phyloP scores from a whole-genome alignment of 2,888 invertebrate species.

The Drosophila siamana region DNA sequence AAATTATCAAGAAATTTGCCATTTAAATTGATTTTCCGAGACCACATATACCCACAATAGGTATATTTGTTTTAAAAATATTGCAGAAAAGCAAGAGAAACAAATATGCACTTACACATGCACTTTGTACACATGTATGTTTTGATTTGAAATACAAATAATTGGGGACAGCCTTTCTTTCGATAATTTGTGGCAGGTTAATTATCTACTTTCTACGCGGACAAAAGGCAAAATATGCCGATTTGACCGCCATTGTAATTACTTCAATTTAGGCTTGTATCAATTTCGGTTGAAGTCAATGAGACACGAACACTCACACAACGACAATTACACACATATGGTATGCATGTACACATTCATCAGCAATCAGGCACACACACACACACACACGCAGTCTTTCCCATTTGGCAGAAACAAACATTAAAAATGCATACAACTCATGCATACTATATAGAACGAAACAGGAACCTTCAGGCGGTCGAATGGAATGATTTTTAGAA shows the following conservation, averaged over 20 bases:
- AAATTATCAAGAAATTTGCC: neutral
- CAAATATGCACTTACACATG: neutral
- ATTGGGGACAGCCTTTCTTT: neutral
- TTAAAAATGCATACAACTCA: conserved; percentile 1
- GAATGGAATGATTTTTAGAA: conserved; percentile 11
- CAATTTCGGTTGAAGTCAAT: no score
- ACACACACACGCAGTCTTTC: neutral
- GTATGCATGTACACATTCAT: conserved; percentile 9
- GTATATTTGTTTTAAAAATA: neutral
- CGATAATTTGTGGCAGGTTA: conserved; percentile 10
- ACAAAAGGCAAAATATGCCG: neutral
- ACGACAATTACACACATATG: neutral
- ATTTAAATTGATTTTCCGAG: neutral
- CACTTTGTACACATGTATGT: neutral
- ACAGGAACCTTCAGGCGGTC: neutral
- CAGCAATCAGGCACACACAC: neutral
- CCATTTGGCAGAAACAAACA: neutral
- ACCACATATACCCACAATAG: neutral
- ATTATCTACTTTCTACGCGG: neutral
- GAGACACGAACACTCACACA: no score
- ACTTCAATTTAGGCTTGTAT: neutral
- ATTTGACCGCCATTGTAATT: conserved; percentile 25
- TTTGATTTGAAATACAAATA: neutral
- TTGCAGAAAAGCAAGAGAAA: neutral
- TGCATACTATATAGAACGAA: conserved; percentile 7